phyloP scores from a whole-genome alignment of 2,888 invertebrate genomes.

The Tubulanus polymorphus region DNA sequence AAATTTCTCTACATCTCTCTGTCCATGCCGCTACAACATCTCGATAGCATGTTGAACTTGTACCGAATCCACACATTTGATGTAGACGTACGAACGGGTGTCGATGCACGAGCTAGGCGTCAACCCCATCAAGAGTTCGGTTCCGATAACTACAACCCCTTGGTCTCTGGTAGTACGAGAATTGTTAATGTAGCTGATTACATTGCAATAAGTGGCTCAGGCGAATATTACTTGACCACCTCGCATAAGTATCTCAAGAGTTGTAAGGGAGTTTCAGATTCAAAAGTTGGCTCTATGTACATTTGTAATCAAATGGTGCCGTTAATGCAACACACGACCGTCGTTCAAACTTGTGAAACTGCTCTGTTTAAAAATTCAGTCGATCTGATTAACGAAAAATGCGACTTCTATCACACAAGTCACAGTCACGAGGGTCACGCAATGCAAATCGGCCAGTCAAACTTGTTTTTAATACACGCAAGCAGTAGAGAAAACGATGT shows the following conservation, averaged over 20 bases:
- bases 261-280: not conserved
- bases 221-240: not conserved
- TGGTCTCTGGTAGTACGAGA: not conserved
- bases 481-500: not conserved
- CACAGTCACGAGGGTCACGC: not conserved
- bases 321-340: not conserved
- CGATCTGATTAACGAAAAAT: not conserved
- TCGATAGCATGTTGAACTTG: not conserved
- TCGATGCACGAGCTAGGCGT: not conserved
- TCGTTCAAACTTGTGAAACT: not conserved
- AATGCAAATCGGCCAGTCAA: not conserved
- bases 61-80: not conserved
- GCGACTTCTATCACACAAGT: not conserved
- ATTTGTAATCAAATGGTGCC: not conserved
- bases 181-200: not conserved
- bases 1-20: not conserved
- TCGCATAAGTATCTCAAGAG: not conserved
- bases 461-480: not conserved
- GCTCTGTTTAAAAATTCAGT: not conserved
- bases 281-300: not conserved
- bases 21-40: not conserved
- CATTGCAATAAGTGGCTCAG: not conserved
- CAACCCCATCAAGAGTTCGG: not conserved
- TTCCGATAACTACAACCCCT: not conserved
- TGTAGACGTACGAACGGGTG: not conserved